Evolutionary conservation across 2,113 vertebrate species (phyloP).

Genomic region (Microcebus griseorufus): DNA sequence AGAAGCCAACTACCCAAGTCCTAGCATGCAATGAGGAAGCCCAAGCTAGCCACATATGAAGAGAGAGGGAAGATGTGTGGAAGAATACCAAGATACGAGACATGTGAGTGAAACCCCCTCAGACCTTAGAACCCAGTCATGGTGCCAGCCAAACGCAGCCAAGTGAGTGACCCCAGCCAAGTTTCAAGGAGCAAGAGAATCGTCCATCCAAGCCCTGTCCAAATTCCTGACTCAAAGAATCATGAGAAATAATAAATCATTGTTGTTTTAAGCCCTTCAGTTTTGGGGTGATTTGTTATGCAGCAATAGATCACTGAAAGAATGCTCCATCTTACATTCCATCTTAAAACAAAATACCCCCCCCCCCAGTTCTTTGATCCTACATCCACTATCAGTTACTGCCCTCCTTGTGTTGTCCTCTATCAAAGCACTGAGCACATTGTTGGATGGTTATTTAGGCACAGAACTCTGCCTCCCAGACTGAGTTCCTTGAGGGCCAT

Average conservation of each 20-base stretch:
- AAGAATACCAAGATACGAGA: not conserved
- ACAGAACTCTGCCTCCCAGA: not conserved
- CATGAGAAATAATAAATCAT: not conserved
- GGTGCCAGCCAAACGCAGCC: not conserved
- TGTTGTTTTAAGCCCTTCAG: not conserved
- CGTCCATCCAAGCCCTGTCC: not conserved
- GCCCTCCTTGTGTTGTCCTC: not conserved
- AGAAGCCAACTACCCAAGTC: not conserved
- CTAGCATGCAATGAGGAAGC: not conserved
- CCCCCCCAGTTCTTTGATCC: not conserved
- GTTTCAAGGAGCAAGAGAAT: not conserved
- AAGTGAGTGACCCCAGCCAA: not conserved
- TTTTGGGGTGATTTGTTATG: not conserved
- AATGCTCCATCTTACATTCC: not conserved
- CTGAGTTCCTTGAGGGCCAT: not conserved
- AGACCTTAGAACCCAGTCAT: not conserved
- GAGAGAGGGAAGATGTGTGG: not conserved
- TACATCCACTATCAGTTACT: not conserved
- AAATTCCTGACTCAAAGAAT: not conserved
- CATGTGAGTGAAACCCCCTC: not conserved
- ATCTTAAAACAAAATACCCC: not conserved
- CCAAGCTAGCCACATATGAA: not conserved
- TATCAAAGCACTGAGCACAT: fast-evolving
- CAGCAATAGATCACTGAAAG: not conserved
- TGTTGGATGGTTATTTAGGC: not conserved